Conservation (phyloP, 1,140 invertebrate species). For the Formica exsecta region DNA sequence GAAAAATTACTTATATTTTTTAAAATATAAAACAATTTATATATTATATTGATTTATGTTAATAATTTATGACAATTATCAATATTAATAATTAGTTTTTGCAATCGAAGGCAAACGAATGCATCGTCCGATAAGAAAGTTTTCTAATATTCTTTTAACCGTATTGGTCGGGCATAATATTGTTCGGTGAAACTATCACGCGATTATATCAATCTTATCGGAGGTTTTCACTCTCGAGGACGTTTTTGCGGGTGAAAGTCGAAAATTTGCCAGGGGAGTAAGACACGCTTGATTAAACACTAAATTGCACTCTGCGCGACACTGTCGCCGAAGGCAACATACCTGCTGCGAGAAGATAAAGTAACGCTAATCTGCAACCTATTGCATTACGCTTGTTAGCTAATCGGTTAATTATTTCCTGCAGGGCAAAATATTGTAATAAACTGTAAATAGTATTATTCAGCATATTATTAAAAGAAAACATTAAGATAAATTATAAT, state of each 20-base stretch:
- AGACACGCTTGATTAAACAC: conserved; percentile 30
- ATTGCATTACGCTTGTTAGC: conserved; percentile 52
- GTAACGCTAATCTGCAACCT: conserved; percentile 26
- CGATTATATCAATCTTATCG: conserved; percentile 51
- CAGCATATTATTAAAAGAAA: neutral
- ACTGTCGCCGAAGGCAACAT: conserved; percentile 22
- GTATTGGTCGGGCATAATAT: conserved; percentile 1
- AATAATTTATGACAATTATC: neutral
- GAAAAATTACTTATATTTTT: neutral
- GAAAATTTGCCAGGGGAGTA: conserved; percentile 13
- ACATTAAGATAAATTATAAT: conserved; percentile 26
- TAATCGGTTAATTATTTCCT: conserved; percentile 42
- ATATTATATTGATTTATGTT: neutral
- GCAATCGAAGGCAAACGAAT: neutral
- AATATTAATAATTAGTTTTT: neutral
- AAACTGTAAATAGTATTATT: neutral
- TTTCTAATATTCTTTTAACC: conserved; percentile 17
- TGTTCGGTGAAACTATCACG: conserved; percentile 28
- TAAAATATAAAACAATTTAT: neutral
- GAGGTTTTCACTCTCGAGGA: conserved; percentile 44
- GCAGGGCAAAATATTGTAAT: conserved; percentile 19
- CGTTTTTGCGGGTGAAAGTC: conserved; percentile 68
- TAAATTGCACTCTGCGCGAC: conserved; percentile 16
- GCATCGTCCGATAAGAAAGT: neutral
- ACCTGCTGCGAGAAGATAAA: conserved; percentile 22